phyloP scores from a whole-genome alignment of 2,797 vertebrate species.

The Anabacerthia variegaticeps region DNA sequence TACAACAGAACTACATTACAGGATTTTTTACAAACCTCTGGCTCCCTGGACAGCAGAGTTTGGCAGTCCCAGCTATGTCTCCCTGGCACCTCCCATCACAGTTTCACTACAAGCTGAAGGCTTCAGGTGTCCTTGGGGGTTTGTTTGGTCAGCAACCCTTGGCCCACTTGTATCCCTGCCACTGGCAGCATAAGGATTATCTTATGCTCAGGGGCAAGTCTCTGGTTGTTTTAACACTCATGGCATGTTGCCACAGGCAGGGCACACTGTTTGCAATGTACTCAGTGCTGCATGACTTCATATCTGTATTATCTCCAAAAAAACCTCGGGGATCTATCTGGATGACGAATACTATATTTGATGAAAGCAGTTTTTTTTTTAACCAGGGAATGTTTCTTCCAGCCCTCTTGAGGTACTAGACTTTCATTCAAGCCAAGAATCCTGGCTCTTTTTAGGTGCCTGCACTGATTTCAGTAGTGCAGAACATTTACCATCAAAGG shows the following conservation, averaged over 20 bases:
- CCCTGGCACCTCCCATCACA: neutral
- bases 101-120: neutral
- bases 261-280: neutral
- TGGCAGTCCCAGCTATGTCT: neutral
- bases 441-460: neutral
- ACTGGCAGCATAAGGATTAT: neutral
- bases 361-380: neutral
- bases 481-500: neutral
- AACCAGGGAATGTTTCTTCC: neutral
- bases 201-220: neutral
- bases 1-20: neutral
- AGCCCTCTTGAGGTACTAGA: neutral
- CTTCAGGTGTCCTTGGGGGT: neutral
- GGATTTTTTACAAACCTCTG: conserved; percentile 2
- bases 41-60: neutral
- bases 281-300: conserved; percentile 2
- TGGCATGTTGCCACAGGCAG: conserved; percentile 2
- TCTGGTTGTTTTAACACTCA: neutral
- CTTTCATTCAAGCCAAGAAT: neutral
- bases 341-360: neutral
- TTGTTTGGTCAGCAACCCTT: neutral
- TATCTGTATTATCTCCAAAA: neutral
- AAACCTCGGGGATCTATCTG: neutral
- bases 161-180: accelerated
- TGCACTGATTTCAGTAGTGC: neutral